Conservation (phyloP, 1,140 invertebrate genomes). For the Panagrolaimus sp. region DNA sequence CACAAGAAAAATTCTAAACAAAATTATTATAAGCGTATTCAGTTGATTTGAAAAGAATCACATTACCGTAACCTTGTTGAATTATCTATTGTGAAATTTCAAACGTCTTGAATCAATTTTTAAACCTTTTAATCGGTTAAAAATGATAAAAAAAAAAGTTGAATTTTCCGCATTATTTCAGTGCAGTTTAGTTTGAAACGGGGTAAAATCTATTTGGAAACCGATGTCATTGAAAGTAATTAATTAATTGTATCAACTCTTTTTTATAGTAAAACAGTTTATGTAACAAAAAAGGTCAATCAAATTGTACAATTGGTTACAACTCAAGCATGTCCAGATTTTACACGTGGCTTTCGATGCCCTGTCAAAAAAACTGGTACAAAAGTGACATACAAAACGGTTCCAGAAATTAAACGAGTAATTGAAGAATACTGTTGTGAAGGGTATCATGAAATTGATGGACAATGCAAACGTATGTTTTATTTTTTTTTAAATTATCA, state of each 20-base stretch:
- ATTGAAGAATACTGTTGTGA: conserved; percentile 76
- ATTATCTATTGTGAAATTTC: too few species aligned
- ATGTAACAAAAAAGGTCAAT: conserved; percentile 29
- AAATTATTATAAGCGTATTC: too few species aligned
- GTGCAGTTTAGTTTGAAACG: too few species aligned
- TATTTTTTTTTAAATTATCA: not conserved
- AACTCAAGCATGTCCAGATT: conserved; percentile 37
- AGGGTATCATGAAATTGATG: conserved; percentile 66
- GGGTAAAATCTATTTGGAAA: too few species aligned
- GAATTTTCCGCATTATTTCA: too few species aligned
- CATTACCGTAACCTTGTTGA: too few species aligned
- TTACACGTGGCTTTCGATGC: conserved; percentile 44
- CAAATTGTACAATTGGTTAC: conserved; percentile 40
- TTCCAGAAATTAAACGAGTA: conserved; percentile 68
- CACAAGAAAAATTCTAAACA: too few species aligned
- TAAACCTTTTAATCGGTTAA: too few species aligned
- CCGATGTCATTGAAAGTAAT: too few species aligned
- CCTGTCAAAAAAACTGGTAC: conserved; percentile 48
- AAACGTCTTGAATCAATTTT: too few species aligned
- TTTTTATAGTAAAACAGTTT: conserved; percentile 8
- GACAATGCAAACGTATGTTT: conserved; percentile 19
- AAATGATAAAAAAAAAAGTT: too few species aligned
- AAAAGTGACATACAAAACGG: conserved; percentile 52
- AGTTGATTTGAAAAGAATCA: too few species aligned
- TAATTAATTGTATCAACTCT: not conserved